Conservation (phyloP, 2,113 vertebrate genomes). For the Peucedramus taeniatus region DNA sequence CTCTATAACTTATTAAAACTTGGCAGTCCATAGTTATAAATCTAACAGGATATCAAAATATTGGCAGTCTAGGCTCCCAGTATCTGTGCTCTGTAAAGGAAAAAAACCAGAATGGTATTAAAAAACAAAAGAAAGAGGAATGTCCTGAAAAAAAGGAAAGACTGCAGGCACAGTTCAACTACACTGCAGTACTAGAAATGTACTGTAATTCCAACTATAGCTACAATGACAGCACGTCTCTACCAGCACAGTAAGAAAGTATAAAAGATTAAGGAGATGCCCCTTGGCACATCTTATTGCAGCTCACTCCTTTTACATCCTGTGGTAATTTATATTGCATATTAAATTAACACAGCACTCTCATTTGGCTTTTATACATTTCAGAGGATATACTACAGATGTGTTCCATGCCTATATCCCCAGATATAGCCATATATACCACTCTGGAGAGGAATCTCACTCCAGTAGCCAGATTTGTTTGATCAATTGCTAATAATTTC, state of each 20-base stretch:
- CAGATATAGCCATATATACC: neutral
- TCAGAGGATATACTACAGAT: neutral
- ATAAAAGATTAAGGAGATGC: conserved; percentile 14
- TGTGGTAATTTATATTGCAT: neutral
- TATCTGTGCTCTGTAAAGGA: neutral
- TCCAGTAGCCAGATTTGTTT: neutral
- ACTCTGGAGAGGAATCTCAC: neutral
- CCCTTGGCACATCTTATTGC: neutral
- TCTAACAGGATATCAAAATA: neutral
- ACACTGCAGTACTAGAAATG: neutral
- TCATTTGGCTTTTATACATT: neutral
- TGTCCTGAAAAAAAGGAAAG: neutral
- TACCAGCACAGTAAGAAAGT: neutral
- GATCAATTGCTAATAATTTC: neutral
- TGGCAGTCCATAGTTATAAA: neutral
- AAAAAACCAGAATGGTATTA: neutral
- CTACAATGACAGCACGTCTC: neutral
- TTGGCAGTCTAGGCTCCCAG: neutral
- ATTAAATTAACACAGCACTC: neutral
- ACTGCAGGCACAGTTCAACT: neutral
- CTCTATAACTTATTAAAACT: neutral
- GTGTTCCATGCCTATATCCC: neutral
- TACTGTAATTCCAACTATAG: neutral
- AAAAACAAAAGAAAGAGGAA: neutral
- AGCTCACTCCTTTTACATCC: neutral